Evolutionary conservation across 2,113 vertebrate species (phyloP).

Genomic region (Eubucco bourcierii): DNA sequence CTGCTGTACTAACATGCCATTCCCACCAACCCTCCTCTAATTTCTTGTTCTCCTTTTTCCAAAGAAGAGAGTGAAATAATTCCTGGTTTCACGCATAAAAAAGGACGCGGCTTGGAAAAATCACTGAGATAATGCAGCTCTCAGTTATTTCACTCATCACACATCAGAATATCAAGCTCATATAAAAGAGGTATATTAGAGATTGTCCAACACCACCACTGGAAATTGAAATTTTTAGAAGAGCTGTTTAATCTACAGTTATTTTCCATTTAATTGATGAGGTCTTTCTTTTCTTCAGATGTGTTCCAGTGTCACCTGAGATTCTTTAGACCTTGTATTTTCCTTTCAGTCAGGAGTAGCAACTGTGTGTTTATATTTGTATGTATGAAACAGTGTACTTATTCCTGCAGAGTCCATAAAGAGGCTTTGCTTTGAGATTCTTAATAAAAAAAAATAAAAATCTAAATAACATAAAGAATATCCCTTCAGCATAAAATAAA

Average conservation of each 20-base stretch:
- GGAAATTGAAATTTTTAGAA: not conserved
- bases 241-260: not conserved
- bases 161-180: not conserved
- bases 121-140: not conserved
- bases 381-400: not conserved
- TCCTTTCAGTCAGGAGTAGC: not conserved
- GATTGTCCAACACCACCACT: not conserved
- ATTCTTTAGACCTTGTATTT: not conserved
- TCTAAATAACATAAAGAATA: constrained; percentile 5
- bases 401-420: not conserved
- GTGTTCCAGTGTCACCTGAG: constrained; percentile 2
- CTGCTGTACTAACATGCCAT: not conserved
- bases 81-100: not conserved
- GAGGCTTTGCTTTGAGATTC: not conserved
- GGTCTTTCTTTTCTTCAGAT: not conserved
- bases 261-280: not conserved
- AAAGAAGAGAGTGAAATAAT: not conserved
- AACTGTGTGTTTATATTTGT: not conserved
- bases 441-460: constrained; percentile 51
- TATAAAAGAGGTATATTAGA: constrained; percentile 12
- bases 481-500: constrained; percentile 59
- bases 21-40: not conserved
- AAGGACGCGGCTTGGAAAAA: not conserved
- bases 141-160: not conserved
- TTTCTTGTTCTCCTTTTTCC: not conserved